phyloP scores from a whole-genome alignment of 1,140 invertebrate species.

The Ctenoplectra terminalis region DNA sequence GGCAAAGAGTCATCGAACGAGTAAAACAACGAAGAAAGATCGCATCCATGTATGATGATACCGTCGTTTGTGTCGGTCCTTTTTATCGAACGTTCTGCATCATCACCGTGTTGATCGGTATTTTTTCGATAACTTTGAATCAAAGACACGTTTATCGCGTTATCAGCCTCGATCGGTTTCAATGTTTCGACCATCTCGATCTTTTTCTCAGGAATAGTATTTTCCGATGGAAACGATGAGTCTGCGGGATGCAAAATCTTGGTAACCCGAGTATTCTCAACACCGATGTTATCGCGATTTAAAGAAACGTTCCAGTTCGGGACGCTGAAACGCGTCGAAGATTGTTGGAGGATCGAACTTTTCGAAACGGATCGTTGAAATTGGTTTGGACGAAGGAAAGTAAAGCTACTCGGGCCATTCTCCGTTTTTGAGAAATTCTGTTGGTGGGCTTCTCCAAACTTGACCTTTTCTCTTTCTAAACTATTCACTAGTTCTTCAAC shows the following conservation, averaged over 20 bases:
- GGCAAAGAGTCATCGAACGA: background rate
- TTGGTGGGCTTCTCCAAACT: background rate
- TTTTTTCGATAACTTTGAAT: background rate
- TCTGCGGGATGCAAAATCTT: background rate
- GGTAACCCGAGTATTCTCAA: background rate
- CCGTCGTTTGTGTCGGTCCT: background rate
- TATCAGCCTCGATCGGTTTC: background rate
- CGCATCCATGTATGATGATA: too few relatives aligned
- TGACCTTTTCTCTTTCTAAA: constrained; percentile 50
- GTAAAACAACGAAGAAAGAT: background rate
- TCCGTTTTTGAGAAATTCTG: background rate
- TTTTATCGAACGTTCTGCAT: background rate
- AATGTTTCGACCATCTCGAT: background rate
- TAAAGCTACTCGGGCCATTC: background rate
- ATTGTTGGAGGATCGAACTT: too few relatives aligned
- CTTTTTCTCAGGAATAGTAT: background rate
- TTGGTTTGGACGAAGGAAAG: background rate
- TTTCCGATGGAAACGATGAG: background rate
- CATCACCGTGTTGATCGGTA: background rate
- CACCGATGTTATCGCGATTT: too few relatives aligned
- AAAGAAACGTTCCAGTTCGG: too few relatives aligned
- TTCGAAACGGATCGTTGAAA: too few relatives aligned
- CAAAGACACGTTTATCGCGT: background rate
- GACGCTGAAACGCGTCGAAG: too few relatives aligned
- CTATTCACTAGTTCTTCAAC: constrained; percentile 67